Evolutionary conservation across 2,113 vertebrate species (phyloP).

Genomic region (Rousettus leschenaultii): DNA sequence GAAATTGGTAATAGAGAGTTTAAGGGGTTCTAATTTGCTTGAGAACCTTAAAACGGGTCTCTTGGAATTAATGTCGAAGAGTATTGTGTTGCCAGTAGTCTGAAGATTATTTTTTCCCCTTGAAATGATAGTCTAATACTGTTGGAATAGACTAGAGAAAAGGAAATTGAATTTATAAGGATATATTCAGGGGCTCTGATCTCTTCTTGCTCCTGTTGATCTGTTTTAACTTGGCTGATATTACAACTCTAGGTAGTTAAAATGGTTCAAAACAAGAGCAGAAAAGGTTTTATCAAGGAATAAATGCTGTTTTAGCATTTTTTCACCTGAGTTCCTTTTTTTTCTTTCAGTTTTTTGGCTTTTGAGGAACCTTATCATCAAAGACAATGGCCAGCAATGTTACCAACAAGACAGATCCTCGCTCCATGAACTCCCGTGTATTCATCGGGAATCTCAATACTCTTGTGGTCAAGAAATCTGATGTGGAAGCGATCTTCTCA

Average conservation of each 20-base stretch:
- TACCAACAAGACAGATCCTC: constrained; percentile 92
- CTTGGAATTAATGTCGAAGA: neutral
- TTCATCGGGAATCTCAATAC: constrained; percentile 96
- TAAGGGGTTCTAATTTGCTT: neutral
- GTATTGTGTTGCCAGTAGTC: neutral
- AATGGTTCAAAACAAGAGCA: neutral
- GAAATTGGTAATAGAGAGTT: neutral
- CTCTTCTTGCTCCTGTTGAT: neutral
- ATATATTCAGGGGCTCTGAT: neutral
- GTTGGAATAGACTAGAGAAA: neutral
- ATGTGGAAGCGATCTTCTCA: constrained; percentile 92
- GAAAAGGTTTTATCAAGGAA: neutral
- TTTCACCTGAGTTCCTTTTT: constrained; percentile 43
- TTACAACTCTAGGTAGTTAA: neutral
- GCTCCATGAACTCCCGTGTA: constrained; percentile 92
- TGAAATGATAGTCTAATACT: neutral
- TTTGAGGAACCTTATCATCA: constrained; percentile 33
- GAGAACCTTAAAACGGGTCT: neutral
- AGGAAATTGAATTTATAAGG: neutral
- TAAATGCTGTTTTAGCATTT: neutral
- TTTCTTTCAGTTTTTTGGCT: constrained; percentile 17
- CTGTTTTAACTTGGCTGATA: neutral
- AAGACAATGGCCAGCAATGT: constrained; percentile 90
- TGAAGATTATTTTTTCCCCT: neutral
- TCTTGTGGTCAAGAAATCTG: constrained; percentile 91